These are phyloP conservation scores for Pogonocherus hispidulus DNA, from an alignment of 2,888 invertebrate genomes.

Conservation along the genomic window DNA sequence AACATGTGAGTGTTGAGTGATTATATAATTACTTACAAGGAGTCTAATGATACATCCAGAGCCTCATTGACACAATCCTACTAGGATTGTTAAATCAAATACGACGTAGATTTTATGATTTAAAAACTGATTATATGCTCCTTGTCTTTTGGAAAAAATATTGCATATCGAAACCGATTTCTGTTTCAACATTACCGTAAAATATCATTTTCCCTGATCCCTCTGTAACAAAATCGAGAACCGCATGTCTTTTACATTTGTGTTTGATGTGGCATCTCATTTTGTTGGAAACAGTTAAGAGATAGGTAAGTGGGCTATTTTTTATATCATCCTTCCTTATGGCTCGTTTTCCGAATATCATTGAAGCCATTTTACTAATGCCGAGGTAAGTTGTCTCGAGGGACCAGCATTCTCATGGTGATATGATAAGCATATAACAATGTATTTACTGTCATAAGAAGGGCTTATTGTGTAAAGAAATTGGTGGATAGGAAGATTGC, in stretches of 20 bases:
- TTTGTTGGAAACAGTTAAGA: conserved; percentile 22
- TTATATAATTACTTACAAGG: no score
- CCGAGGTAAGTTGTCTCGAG: conserved; percentile 24
- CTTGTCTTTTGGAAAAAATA: no score
- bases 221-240: no score
- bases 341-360: conserved; percentile 20
- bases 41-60: no score
- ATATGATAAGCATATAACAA: conserved; percentile 25
- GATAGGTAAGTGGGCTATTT: conserved; percentile 31
- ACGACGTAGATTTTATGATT: no score
- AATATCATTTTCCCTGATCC: no score
- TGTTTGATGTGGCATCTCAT: conserved; percentile 30
- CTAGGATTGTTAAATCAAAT: no score
- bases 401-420: conserved; percentile 15
- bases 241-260: conserved; percentile 21
- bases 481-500: conserved; percentile 30
- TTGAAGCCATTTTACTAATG: conserved; percentile 26
- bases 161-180: no score
- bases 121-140: no score
- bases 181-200: no score
- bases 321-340: conserved; percentile 17
- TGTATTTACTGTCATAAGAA: conserved; percentile 25
- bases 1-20: no score
- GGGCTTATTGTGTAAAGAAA: conserved; percentile 31
- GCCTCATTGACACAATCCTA: no score